Evolutionary conservation across 2,888 invertebrate genomes (phyloP).

Genomic region (Malacosoma neustria): DNA sequence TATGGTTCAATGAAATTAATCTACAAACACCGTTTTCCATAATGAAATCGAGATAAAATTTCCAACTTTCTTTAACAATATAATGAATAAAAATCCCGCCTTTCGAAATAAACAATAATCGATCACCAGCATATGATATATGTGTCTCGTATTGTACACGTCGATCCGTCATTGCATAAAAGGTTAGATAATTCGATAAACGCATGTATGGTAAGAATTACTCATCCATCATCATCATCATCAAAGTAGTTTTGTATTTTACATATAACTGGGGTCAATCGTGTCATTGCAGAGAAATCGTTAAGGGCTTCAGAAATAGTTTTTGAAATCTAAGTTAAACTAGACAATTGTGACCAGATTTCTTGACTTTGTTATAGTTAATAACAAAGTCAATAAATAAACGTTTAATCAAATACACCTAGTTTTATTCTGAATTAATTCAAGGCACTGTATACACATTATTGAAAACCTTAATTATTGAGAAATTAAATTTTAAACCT

Average conservation of each 20-base stretch:
- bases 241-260: slow-evolving; percentile 15
- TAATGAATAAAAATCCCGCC: slow-evolving; percentile 2
- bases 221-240: slow-evolving; percentile 30
- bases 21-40: no score
- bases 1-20: no score
- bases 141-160: slow-evolving; percentile 17
- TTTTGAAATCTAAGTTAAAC: background rate
- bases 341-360: no score
- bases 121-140: slow-evolving; percentile 21
- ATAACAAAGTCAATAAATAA: no score
- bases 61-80: no score
- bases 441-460: no score
- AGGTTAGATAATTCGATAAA: slow-evolving; percentile 13
- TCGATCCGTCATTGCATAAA: slow-evolving; percentile 27
- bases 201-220: slow-evolving; percentile 5
- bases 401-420: no score
- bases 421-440: no score
- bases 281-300: slow-evolving; percentile 11
- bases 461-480: no score
- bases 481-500: no score
- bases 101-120: slow-evolving; percentile 15
- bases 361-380: no score
- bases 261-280: slow-evolving; percentile 19
- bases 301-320: slow-evolving; percentile 9
- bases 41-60: no score